phyloP scores from a whole-genome alignment of 1,140 invertebrate species.

The Paraescarpia echinospica region DNA sequence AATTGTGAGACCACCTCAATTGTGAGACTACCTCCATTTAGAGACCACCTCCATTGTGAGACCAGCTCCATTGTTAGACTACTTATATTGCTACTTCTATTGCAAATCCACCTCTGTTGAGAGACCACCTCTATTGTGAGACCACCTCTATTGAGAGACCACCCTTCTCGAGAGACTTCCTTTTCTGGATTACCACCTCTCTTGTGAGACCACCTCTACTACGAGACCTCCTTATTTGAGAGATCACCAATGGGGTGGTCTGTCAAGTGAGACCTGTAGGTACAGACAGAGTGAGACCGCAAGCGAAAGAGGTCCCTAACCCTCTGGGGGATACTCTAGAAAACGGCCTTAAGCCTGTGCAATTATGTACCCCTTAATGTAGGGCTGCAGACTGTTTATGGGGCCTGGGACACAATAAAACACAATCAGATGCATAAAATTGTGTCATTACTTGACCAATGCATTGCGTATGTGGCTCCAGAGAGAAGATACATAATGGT shows the following conservation, averaged over 20 bases:
- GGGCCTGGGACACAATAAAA: neutral
- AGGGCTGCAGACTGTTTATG: slow-evolving; percentile 3
- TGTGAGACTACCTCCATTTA: no score
- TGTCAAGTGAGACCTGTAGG: neutral
- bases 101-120: no score
- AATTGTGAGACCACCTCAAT: no score
- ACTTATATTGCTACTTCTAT: no score
- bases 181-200: no score
- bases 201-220: neutral
- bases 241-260: neutral
- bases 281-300: neutral
- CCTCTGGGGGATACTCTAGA: neutral
- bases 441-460: neutral
- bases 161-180: no score
- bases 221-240: no score
- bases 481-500: neutral
- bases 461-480: neutral
- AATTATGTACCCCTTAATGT: neutral
- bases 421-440: neutral
- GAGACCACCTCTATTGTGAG: no score
- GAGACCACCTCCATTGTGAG: no score
- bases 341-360: neutral
- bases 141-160: no score
- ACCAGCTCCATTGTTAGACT: no score
- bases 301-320: neutral